These are phyloP conservation scores for Bembecia ichneumoniformis DNA, from an alignment of 2,888 invertebrate genomes.

Conservation along the genomic window DNA sequence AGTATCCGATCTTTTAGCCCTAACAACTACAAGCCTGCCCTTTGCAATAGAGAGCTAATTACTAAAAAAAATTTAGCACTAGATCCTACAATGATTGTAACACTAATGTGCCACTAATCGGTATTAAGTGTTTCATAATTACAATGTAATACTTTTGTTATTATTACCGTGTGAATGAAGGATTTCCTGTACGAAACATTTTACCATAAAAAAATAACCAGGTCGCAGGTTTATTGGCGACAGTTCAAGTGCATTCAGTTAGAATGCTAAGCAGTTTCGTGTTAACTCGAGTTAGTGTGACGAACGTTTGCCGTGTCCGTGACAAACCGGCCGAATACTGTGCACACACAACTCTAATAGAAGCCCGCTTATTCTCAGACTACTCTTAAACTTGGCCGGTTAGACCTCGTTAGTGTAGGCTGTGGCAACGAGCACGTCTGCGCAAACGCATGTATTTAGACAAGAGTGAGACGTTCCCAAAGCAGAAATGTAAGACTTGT, in stretches of 20 bases:
- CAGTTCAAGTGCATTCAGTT: slow-evolving; percentile 49
- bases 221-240: slow-evolving; percentile 61
- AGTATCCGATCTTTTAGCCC: too few relatives aligned
- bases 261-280: slow-evolving; percentile 67
- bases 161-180: slow-evolving; percentile 45
- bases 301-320: slow-evolving; percentile 28
- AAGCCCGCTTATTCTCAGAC: too few relatives aligned
- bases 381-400: slow-evolving; percentile 20
- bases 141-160: neutral
- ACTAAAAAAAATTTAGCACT: neutral
- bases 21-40: too few relatives aligned
- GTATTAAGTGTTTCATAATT: too few relatives aligned
- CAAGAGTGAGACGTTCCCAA: slow-evolving; percentile 53
- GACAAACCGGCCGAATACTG: slow-evolving; percentile 18
- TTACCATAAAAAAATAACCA: slow-evolving; percentile 50
- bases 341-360: neutral
- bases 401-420: slow-evolving; percentile 32
- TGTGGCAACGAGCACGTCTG: slow-evolving; percentile 24
- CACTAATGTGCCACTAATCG: too few relatives aligned
- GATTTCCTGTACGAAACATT: slow-evolving; percentile 40
- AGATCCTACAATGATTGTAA: neutral
- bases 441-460: slow-evolving; percentile 32
- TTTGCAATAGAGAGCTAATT: too few relatives aligned
- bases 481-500: slow-evolving; percentile 19
- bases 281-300: slow-evolving; percentile 42